These are phyloP conservation scores for Caenorhabditis sp. DNA, from an alignment of 2,888 invertebrate species.

Conservation along the genomic window DNA sequence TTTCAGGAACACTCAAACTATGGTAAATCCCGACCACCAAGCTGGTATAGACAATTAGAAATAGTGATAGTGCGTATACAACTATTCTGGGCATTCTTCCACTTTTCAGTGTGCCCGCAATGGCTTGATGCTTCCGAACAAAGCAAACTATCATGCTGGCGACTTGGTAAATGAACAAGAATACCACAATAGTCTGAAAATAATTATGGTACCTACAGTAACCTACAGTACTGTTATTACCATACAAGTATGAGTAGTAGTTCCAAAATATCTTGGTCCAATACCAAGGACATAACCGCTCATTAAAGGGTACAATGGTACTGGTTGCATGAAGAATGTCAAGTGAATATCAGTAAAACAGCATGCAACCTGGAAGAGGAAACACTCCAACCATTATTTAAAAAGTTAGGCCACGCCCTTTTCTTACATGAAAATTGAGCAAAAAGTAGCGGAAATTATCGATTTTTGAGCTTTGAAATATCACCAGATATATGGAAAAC, in stretches of 20 bases:
- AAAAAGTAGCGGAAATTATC: conserved; percentile 46
- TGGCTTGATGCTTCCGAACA: conserved; percentile 34
- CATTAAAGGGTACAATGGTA: conserved; percentile 43
- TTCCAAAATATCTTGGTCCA: conserved; percentile 4
- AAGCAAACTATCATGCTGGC: conserved; percentile 39
- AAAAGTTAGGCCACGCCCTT: background rate
- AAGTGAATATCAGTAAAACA: conserved; percentile 37
- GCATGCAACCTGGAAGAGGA: conserved; percentile 42
- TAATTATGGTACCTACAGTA: background rate
- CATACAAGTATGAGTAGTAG: conserved; percentile 11
- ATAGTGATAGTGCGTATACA: background rate
- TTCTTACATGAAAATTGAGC: conserved; percentile 29
- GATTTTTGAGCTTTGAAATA: conserved; percentile 37
- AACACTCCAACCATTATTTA: too few species aligned
- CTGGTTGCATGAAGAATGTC: conserved; percentile 41
- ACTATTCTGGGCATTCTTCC: background rate
- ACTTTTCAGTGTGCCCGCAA: background rate
- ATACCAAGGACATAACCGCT: conserved; percentile 30
- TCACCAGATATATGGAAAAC: conserved; percentile 34
- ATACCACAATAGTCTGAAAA: conserved; percentile 29
- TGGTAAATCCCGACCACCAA: conserved; percentile 14
- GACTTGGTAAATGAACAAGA: conserved; percentile 37
- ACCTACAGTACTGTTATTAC: too few species aligned
- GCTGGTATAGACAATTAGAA: conserved; percentile 1
- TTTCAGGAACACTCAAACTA: conserved; percentile 14